phyloP scores from a whole-genome alignment of 2,797 vertebrate species.

The Sebastes matsubarae region DNA sequence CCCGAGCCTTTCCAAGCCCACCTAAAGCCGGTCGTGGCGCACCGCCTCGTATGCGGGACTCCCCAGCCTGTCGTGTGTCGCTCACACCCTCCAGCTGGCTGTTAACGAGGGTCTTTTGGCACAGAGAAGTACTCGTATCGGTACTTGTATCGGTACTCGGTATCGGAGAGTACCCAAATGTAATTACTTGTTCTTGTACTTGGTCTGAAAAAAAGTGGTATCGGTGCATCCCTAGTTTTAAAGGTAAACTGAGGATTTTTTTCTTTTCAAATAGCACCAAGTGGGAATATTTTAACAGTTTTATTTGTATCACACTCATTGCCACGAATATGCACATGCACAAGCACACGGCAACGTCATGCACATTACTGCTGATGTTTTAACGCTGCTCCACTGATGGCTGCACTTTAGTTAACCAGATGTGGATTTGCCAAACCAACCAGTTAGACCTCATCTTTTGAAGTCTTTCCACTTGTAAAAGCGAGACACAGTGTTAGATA shows the following conservation, averaged over 20 bases:
- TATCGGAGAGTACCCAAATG: too few relatives aligned
- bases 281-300: not conserved
- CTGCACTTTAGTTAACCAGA: not conserved
- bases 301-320: not conserved
- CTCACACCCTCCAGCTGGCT: too few relatives aligned
- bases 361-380: not conserved
- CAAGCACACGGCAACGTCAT: not conserved
- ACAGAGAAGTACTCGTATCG: too few relatives aligned
- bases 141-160: too few relatives aligned
- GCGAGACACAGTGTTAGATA: not conserved
- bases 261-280: not conserved
- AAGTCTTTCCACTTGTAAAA: conserved; percentile 1
- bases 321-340: not conserved
- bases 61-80: too few relatives aligned
- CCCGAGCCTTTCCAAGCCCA: too few relatives aligned
- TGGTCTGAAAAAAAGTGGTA: too few relatives aligned
- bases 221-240: too few relatives aligned
- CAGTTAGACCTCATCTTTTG: not conserved
- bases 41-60: too few relatives aligned
- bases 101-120: too few relatives aligned
- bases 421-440: conserved; percentile 2
- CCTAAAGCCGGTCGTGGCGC: too few relatives aligned
- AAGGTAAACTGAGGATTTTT: not conserved
- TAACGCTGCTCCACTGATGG: not conserved
- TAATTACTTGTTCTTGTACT: too few relatives aligned